Percentiles rank a stretch among this genome's conserved stretches.
These are phyloP conservation scores for Lithophane socia DNA, from an alignment of 2,888 invertebrate species.

Conservation along the genomic window DNA sequence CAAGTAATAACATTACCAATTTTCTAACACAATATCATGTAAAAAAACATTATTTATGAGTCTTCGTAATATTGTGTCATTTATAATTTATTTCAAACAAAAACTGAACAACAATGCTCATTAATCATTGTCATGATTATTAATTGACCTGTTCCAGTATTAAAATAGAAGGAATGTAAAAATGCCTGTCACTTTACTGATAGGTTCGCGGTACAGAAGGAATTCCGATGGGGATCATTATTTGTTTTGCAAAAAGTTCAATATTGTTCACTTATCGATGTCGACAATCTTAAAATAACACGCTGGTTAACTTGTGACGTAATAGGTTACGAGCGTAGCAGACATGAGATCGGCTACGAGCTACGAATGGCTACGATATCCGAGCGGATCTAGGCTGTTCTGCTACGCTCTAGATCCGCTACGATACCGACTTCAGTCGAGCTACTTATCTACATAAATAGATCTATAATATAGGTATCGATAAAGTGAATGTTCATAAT, in stretches of 20 bases:
- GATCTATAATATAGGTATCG: slow-evolving; percentile 1
- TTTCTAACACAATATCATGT: slow-evolving; percentile 5
- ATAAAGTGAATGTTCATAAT: slow-evolving; percentile 26
- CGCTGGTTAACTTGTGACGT: neutral
- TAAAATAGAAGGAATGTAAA: slow-evolving; percentile 38
- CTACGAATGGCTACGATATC: slow-evolving; percentile 48
- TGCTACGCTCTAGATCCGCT: slow-evolving; percentile 44
- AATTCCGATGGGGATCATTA: neutral
- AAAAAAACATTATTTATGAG: slow-evolving; percentile 32
- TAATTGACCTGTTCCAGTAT: slow-evolving; percentile 46
- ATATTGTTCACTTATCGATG: slow-evolving; percentile 11
- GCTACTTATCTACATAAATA: slow-evolving; percentile 7
- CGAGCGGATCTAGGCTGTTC: slow-evolving; percentile 16
- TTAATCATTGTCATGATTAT: slow-evolving; percentile 54
- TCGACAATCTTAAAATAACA: neutral
- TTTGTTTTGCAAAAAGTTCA: neutral
- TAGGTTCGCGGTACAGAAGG: neutral
- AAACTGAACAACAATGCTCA: slow-evolving; percentile 50
- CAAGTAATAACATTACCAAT: slow-evolving; percentile 3
- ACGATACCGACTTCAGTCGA: slow-evolving; percentile 14
- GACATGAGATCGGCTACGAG: slow-evolving; percentile 27
- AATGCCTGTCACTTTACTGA: slow-evolving; percentile 6
- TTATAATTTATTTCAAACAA: slow-evolving; percentile 37
- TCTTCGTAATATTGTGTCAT: slow-evolving; percentile 43
- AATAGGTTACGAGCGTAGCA: slow-evolving; percentile 31